A percentile compares a stretch with the other conserved stretches of the same genome.
These are phyloP conservation scores for Papilio dardanus DNA, from an alignment of 1,140 invertebrate species.

Conservation along the genomic window DNA sequence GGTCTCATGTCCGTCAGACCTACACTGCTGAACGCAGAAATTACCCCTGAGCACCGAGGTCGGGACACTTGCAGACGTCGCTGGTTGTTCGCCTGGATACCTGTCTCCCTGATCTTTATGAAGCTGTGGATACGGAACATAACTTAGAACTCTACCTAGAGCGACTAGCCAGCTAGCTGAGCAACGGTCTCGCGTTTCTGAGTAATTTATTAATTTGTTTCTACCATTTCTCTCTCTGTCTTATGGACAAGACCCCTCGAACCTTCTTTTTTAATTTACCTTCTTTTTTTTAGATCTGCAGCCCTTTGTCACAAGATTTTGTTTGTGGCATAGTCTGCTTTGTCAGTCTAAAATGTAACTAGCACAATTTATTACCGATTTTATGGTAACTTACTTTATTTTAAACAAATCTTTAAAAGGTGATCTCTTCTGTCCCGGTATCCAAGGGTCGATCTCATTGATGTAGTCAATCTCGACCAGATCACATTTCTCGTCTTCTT, in stretches of 20 bases:
- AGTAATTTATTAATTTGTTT: too few relatives aligned
- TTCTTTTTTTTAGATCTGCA: too few relatives aligned
- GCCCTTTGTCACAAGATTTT: too few relatives aligned
- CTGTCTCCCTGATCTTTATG: slow-evolving; percentile 83
- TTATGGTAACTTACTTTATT: slow-evolving; percentile 83
- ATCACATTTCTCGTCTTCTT: slow-evolving; percentile 86
- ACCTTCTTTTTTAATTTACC: too few relatives aligned
- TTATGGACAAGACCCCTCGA: too few relatives aligned
- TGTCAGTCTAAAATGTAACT: too few relatives aligned
- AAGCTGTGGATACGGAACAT: slow-evolving; percentile 51
- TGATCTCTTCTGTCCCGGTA: slow-evolving; percentile 83
- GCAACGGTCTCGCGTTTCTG: too few relatives aligned
- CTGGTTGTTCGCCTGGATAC: slow-evolving; percentile 82
- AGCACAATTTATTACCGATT: too few relatives aligned
- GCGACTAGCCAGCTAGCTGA: not conserved
- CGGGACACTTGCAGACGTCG: slow-evolving; percentile 83
- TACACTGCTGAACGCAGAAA: slow-evolving; percentile 83
- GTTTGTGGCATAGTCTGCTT: too few relatives aligned
- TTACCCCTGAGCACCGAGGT: slow-evolving; percentile 81
- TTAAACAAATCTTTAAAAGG: slow-evolving; percentile 84
- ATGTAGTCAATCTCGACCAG: slow-evolving; percentile 85
- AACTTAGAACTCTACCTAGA: not conserved
- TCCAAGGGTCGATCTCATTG: slow-evolving; percentile 83
- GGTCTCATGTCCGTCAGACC: slow-evolving; percentile 82
- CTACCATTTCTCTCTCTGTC: too few relatives aligned